phyloP scores from a whole-genome alignment of 2,113 vertebrate species.

The Siniperca chuatsi region DNA sequence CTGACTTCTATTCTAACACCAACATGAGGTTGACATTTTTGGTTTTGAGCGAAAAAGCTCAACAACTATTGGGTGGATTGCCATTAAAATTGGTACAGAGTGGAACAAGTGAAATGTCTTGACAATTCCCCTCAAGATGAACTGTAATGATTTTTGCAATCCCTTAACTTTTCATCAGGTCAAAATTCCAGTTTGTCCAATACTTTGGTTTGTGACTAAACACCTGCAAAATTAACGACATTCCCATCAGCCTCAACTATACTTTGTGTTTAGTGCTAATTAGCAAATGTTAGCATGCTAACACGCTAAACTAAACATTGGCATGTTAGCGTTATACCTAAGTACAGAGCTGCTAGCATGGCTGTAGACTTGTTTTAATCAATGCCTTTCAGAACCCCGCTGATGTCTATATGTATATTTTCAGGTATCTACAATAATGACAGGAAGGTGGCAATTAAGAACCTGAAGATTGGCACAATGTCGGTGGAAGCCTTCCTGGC shows the following conservation, averaged over 20 bases:
- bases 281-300: background rate
- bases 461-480: slow-evolving; percentile 95
- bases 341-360: background rate
- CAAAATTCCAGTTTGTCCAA: too few species aligned
- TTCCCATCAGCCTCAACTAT: background rate
- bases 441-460: slow-evolving; percentile 95
- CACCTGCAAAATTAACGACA: too few species aligned
- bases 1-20: background rate
- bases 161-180: too few species aligned
- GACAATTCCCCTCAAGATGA: too few species aligned
- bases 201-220: too few species aligned
- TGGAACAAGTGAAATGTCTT: too few species aligned
- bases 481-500: slow-evolving; percentile 94
- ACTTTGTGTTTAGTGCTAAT: background rate
- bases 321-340: background rate
- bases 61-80: background rate
- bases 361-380: background rate
- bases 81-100: background rate
- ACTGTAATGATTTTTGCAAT: too few species aligned
- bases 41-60: background rate
- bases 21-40: background rate
- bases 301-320: background rate
- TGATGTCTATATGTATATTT: slow-evolving; percentile 18
- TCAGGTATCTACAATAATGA: slow-evolving; percentile 92
- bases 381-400: background rate